Evolutionary conservation across 2,797 vertebrate genomes (phyloP), one percentile per base, ranked within the genome.

Genomic region (Pelodytes ibericus): DNA sequence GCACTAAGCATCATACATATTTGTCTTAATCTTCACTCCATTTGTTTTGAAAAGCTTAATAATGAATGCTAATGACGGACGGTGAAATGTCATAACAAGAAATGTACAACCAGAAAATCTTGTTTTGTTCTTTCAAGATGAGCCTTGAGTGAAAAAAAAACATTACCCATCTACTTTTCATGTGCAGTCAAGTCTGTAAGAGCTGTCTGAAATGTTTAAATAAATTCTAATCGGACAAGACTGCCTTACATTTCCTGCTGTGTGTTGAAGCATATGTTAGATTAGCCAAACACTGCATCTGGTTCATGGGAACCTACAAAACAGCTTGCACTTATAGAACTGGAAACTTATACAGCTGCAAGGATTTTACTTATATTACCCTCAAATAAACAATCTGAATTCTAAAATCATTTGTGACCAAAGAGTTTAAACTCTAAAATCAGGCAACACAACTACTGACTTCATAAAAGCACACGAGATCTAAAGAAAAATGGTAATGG

Each of bases 91-190:
- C 77, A 79, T 49, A 75, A 60, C 56, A 81, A 74, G 82, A 82
- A 83, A 81, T 59, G 69, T 31, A 71, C 9, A 85, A 83, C 83
- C 76, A 80, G 81, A 85, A 87, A 85, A 82, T 83, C 83, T 81
- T 75, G 82, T 84, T 83, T 83, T 74, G 66, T 82, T 69, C 82
- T 86, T 85, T 85, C 79, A 85, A 86, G 85, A 80, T 56, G 69
- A 83, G 61, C 85, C 78, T 76, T 63, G 60, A 83, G 77, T 74
- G 68, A 87, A 88, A 87, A 67, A 78, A 87, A 87, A 82, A 82
- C 80, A 86, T 82, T 80, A 83, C 74, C 81, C n/a, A 13, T 82
- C 72, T 82, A 80, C 80, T 81, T 80, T 86, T 85, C 80, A 86
- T 81, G 84, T 86, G 85, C 67, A 81, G 81, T 86, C 83, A 84